Evolutionary conservation across 2,888 invertebrate genomes (phyloP).

Genomic region (Megastigmus dorsalis): DNA sequence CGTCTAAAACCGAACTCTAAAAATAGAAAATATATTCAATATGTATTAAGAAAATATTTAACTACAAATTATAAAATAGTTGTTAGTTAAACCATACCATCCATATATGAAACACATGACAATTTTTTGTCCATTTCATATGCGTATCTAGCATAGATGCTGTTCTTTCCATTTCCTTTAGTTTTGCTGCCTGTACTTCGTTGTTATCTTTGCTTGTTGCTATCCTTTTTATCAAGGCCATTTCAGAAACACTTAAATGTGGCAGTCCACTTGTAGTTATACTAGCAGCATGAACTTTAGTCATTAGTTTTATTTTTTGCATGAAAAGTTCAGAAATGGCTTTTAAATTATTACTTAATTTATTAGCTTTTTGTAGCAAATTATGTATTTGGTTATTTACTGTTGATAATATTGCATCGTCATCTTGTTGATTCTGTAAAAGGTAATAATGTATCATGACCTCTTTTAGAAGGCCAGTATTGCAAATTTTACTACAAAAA

Average conservation of each 20-base stretch:
- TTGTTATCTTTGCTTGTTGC: slow-evolving; percentile 52
- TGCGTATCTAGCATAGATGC: slow-evolving; percentile 59
- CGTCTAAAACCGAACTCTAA: slow-evolving; percentile 61
- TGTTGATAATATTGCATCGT: slow-evolving; percentile 38
- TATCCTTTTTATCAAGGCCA: slow-evolving; percentile 59
- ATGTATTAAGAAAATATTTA: neutral
- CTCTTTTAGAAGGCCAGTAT: too few relatives aligned
- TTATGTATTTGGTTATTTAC: slow-evolving; percentile 53
- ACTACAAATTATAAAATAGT: neutral
- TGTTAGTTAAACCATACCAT: slow-evolving; percentile 57
- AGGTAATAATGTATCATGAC: neutral
- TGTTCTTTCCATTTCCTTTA: slow-evolving; percentile 57
- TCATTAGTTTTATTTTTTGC: slow-evolving; percentile 60
- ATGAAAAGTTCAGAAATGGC: slow-evolving; percentile 60
- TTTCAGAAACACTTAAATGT: slow-evolving; percentile 61
- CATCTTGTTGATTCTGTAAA: slow-evolving; percentile 15
- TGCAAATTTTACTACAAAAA: neutral
- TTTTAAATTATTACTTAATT: slow-evolving; percentile 61
- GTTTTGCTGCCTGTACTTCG: slow-evolving; percentile 44
- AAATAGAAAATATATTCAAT: slow-evolving; percentile 33
- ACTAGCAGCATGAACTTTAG: slow-evolving; percentile 62
- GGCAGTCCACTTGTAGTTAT: slow-evolving; percentile 58
- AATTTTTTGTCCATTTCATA: slow-evolving; percentile 58
- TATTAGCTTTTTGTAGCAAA: slow-evolving; percentile 59
- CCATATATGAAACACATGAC: slow-evolving; percentile 62